Percentiles rank a stretch among this genome's conserved stretches.
These are phyloP conservation scores for Drosophila auraria DNA, from an alignment of 1,140 invertebrate genomes.

Conservation along the genomic window DNA sequence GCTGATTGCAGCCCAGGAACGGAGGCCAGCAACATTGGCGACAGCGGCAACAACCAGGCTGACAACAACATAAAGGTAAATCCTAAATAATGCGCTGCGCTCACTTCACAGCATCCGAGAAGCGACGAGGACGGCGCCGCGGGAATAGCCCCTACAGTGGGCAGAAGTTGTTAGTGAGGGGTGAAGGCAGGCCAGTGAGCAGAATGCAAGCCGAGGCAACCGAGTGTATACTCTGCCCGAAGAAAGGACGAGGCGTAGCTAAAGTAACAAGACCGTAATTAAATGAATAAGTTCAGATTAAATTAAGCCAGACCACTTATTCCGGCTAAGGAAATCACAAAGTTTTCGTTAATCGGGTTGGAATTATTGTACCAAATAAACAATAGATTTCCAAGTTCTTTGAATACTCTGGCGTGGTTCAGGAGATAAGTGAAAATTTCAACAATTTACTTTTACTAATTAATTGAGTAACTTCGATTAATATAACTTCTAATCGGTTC, in stretches of 20 bases:
- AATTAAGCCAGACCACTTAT: not conserved
- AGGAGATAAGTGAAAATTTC: too few species aligned
- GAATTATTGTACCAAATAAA: not conserved
- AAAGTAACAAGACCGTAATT: not conserved
- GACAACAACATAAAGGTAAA: constrained; percentile 84
- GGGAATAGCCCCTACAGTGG: constrained; percentile 51
- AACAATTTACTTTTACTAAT: not conserved
- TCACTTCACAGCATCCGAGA: constrained; percentile 68
- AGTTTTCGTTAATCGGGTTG: not conserved
- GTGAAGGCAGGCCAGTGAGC: constrained; percentile 10
- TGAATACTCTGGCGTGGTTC: too few species aligned
- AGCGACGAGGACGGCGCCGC: constrained; percentile 38
- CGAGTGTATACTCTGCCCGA: constrained; percentile 31
- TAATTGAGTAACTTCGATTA: not conserved
- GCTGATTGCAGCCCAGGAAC: constrained; percentile 54
- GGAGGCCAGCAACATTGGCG: constrained; percentile 42
- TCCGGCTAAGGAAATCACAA: not conserved
- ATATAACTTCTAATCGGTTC: too few species aligned
- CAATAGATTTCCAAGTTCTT: not conserved
- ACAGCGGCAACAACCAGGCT: constrained; percentile 54
- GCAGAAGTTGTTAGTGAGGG: not conserved
- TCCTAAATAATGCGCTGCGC: constrained; percentile 80
- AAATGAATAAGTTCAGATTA: not conserved
- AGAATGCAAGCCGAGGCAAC: not conserved
- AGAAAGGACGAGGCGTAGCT: not conserved